These are phyloP conservation scores for Erpornis zantholeuca DNA, from an alignment of 2,113 vertebrate genomes.

Conservation along the genomic window DNA sequence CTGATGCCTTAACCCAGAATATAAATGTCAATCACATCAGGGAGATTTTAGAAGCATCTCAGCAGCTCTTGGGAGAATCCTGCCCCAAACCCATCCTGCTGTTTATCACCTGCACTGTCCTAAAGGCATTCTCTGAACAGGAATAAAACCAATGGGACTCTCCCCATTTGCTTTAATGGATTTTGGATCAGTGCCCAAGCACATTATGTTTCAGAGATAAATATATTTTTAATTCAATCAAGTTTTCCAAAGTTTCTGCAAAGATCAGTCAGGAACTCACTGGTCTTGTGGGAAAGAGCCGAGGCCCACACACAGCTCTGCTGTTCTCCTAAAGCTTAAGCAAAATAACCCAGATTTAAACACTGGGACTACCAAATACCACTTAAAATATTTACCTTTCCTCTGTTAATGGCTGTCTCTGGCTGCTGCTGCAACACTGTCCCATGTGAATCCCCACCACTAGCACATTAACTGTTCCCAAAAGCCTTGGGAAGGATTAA, in stretches of 20 bases:
- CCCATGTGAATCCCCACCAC: neutral
- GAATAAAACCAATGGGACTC: slow-evolving; percentile 3
- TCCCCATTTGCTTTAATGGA: neutral
- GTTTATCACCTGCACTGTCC: slow-evolving; percentile 7
- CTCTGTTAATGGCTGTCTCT: neutral
- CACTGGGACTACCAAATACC: neutral
- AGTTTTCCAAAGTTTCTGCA: neutral
- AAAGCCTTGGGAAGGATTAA: neutral
- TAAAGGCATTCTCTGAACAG: neutral
- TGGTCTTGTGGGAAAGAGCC: neutral
- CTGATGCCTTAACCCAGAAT: neutral
- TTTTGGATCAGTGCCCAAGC: neutral
- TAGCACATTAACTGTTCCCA: neutral
- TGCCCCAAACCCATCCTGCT: neutral
- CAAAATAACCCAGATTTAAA: neutral
- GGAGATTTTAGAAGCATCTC: slow-evolving; percentile 17
- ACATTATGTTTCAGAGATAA: neutral
- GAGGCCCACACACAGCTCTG: neutral
- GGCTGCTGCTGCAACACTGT: neutral
- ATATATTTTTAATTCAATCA: neutral
- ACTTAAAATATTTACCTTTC: neutral
- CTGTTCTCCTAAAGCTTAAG: neutral
- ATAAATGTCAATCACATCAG: neutral
- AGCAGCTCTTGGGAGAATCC: neutral
- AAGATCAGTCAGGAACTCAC: neutral